Base-by-base conservation (phyloP, 2,888 invertebrate species). In the Gastracanthus pulcherrimus region DNA sequence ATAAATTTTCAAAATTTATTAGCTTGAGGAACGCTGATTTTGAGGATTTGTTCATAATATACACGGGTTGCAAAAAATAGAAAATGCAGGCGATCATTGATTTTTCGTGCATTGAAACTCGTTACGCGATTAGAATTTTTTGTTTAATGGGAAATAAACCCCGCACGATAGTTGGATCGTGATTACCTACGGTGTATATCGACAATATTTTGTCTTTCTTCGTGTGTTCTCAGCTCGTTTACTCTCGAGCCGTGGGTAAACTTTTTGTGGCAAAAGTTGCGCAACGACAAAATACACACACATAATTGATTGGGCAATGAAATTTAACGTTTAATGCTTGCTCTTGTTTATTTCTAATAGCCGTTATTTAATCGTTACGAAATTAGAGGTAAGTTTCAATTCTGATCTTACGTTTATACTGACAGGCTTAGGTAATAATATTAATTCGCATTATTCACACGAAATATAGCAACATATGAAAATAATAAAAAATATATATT, bases 361-460 rank as follows among this genome's bases (percentile, higher is more conserved):
- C 34, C 38, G 41, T 67, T 76, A 66, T 38, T 66, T 36, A 76
- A 67, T 76, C 55, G 62, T 74, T 74, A 62, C 41, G 74, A 74
- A 74, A 74, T 45, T 34, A 11, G 45, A 45, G 29, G 38, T 26
- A 16, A 45, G 45, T 45, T n/a, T 67, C 29, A 7, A 26, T 29
- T 41, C 45, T 23, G 26, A 45, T 29, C 16, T 13, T 67, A 7
- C n/a, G 45, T 67, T 41, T 16, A 9, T 64, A n/a, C 36, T 26
- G 19, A 9, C 7, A 5, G 26, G 4, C 9, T 23, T 6, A 6
- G 31, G n/a, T 45, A 16, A 45, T 45, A 1, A 11, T 11, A n/a
- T 60, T 31, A 9, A n/a, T 16, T 45, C 45, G 3, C n/a, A 26
- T 55, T 55, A 26, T 55, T 55, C 26, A 23, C 55, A 4, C 2